Conservation (phyloP, 2,888 invertebrate species). For the Galerucella calmariensis region DNA sequence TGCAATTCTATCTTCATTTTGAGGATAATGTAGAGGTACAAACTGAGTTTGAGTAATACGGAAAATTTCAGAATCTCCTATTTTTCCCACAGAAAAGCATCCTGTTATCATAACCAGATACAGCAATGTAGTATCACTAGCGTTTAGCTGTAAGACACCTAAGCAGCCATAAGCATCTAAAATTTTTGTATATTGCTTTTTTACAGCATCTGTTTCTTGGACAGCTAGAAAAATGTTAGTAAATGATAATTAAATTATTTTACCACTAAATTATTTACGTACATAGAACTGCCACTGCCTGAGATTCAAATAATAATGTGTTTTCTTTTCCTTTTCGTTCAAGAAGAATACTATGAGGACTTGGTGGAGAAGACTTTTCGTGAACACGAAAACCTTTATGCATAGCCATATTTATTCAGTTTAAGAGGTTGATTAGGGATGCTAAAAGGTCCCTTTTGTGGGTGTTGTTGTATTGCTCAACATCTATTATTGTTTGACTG, state of each 20-base stretch:
- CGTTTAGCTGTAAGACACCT: constrained; percentile 90
- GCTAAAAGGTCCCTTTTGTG: constrained; percentile 12
- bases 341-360: constrained; percentile 89
- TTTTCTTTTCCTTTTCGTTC: constrained; percentile 90
- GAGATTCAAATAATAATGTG: constrained; percentile 90
- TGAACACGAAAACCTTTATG: constrained; percentile 92
- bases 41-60: constrained; percentile 93
- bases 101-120: constrained; percentile 95
- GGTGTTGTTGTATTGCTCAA: neutral
- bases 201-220: constrained; percentile 89
- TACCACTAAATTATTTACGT: constrained; percentile 60
- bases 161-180: constrained; percentile 96
- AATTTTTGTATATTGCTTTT: constrained; percentile 89
- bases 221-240: constrained; percentile 67
- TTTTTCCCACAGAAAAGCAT: constrained; percentile 96
- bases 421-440: neutral
- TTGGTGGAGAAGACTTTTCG: constrained; percentile 87
- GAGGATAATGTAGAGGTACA: constrained; percentile 83
- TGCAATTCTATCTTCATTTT: constrained; percentile 71
- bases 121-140: constrained; percentile 84
- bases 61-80: constrained; percentile 94
- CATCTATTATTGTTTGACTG: constrained; percentile 15
- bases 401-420: constrained; percentile 80
- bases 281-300: constrained; percentile 88
- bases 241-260: constrained; percentile 7